Percentiles rank a stretch among this genome's conserved stretches.
These are phyloP conservation scores for Siphonodentalium dalli DNA, from an alignment of 2,888 invertebrate genomes.

Conservation along the genomic window DNA sequence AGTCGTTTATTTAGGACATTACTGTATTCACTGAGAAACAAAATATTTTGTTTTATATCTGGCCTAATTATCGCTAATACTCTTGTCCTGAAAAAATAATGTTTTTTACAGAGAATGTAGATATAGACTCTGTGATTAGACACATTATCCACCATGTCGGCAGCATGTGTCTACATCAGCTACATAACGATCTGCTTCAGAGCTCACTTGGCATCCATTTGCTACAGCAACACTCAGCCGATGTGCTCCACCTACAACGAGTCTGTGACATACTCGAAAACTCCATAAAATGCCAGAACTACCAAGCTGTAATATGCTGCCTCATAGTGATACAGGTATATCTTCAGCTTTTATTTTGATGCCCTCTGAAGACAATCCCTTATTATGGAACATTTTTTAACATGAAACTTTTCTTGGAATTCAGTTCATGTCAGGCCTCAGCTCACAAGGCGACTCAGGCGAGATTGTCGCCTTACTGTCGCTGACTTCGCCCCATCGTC, in stretches of 20 bases:
- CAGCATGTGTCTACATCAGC: slow-evolving; percentile 61
- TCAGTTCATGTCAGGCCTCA: too few species aligned
- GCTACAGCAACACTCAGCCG: slow-evolving; percentile 51
- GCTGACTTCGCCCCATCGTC: too few species aligned
- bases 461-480: too few species aligned
- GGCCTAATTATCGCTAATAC: too few species aligned
- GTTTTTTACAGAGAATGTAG: slow-evolving; percentile 29
- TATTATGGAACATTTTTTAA: too few species aligned
- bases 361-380: too few species aligned
- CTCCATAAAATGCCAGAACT: slow-evolving; percentile 46
- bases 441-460: too few species aligned
- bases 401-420: too few species aligned
- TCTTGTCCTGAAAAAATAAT: background rate
- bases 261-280: slow-evolving; percentile 58
- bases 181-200: slow-evolving; percentile 51
- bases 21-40: too few species aligned
- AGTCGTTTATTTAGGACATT: too few species aligned
- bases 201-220: slow-evolving; percentile 42
- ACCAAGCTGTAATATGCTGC: slow-evolving; percentile 52
- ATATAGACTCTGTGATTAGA: slow-evolving; percentile 41
- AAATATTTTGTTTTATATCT: too few species aligned
- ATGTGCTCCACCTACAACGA: slow-evolving; percentile 50
- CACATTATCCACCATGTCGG: slow-evolving; percentile 59
- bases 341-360: too few species aligned
- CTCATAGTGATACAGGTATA: slow-evolving; percentile 60